Evolutionary conservation across 2,797 vertebrate species (phyloP), one percentile per base, ranked within the genome.

Genomic region (Dallia pectoralis): DNA sequence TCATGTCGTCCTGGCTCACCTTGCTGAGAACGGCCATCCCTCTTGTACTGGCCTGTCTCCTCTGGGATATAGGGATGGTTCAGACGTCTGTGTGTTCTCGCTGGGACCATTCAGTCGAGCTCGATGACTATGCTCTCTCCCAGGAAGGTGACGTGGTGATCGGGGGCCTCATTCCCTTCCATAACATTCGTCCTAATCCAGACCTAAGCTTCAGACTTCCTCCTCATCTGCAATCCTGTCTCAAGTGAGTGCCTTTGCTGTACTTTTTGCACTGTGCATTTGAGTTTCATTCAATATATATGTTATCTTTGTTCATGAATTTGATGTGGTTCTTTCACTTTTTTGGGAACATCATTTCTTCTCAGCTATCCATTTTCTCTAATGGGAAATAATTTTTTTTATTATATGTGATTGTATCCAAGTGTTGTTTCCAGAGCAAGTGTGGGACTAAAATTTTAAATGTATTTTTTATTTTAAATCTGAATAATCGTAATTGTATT

Each of bases 101-200:
- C 18, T 88, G 87, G 88, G 80, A 81, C 3, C 36, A 44, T 4
- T 67, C 83, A 0, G 69, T 71, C 59, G 61, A 40, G 51, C 69
- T 83, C 0, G 74, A 80, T 7, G 36, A 73, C 59, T 71, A 74
- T 22, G 84, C 89, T 73, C 81, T 93, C 74, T 92, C 85, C 74
- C 86, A 91, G 82, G 85, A 91, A 71, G 93, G 92, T 40, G 92
- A 94, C 61, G 71, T 94, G 30, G 49, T 94, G 47, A 84, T 94
- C 0, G 92, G 93, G 8, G 90, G 90, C 11, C 89, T 94, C 56
- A 91, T 93, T 70, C 90, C 70, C 73, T 22, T 94, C 61, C 81
- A 86, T 74, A 85, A 85, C 67, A 67, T 77, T 12, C 83, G 88
- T 61, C 78, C 86, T 49, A 66, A 40, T 33, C 74, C 71, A 62